Percentiles rank a stretch among this genome's conserved stretches.
Conservation (phyloP, 2,888 invertebrate genomes). For the Xestia sexstrigata region DNA sequence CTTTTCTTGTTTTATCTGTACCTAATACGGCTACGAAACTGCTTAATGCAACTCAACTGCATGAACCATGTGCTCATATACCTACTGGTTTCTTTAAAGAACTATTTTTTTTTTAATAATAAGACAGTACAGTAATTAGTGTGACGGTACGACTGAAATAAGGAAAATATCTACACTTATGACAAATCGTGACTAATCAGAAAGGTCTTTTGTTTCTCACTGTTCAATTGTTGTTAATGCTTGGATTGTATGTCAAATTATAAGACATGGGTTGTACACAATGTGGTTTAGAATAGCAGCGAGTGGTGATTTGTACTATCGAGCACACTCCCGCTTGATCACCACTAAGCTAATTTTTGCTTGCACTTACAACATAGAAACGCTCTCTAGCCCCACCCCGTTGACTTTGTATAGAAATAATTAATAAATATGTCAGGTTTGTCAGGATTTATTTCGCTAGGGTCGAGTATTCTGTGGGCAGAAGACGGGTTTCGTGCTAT, state of each 20-base stretch:
- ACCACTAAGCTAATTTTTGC: too few relatives aligned
- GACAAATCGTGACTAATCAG: neutral
- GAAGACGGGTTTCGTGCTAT: too few relatives aligned
- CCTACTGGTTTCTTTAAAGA: neutral
- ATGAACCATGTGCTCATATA: constrained; percentile 1
- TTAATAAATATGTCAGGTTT: too few relatives aligned
- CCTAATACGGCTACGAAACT: neutral
- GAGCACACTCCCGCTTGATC: too few relatives aligned
- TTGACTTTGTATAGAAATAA: too few relatives aligned
- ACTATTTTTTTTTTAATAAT: neutral
- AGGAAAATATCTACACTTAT: neutral
- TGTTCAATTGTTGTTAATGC: neutral
- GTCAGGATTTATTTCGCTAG: too few relatives aligned
- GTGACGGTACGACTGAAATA: constrained; percentile 9
- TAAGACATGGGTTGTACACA: too few relatives aligned
- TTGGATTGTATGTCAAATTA: neutral
- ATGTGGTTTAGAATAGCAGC: too few relatives aligned
- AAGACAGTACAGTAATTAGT: neutral
- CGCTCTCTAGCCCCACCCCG: too few relatives aligned
- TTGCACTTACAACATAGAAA: too few relatives aligned
- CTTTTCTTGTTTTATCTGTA: neutral
- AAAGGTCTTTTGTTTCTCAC: neutral
- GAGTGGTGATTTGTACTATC: too few relatives aligned
- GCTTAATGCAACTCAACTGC: neutral
- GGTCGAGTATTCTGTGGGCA: too few relatives aligned